phyloP scores from a whole-genome alignment of 2,113 vertebrate genomes.

The Silurus asotus region DNA sequence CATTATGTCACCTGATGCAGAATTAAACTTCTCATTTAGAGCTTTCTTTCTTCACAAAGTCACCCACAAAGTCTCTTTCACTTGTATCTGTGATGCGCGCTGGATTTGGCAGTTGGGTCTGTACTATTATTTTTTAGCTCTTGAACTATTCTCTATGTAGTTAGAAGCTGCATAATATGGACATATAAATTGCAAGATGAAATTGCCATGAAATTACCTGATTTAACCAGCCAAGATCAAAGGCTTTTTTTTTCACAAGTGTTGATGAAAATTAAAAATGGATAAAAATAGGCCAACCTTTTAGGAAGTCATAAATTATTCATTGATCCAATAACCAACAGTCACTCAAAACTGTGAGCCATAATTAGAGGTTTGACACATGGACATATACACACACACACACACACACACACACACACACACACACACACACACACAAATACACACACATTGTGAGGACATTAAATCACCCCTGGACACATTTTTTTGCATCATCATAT shows the following conservation, averaged over 20 bases:
- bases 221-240: background rate
- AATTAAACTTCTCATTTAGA: conserved; percentile 32
- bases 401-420: background rate
- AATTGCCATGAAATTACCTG: conserved; percentile 30
- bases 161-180: background rate
- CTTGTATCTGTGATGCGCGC: conserved; percentile 7
- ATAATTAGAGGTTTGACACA: conserved; percentile 29
- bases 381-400: background rate
- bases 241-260: background rate
- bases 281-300: conserved; percentile 38
- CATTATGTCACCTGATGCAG: conserved; percentile 17
- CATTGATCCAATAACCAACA: conserved; percentile 27
- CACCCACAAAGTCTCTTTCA: conserved; percentile 18
- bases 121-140: background rate
- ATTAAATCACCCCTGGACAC: background rate
- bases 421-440: background rate
- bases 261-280: conserved; percentile 28
- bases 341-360: conserved; percentile 26
- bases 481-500: background rate
- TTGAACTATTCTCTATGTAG: background rate
- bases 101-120: conserved; percentile 14
- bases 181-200: conserved; percentile 6
- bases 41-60: conserved; percentile 29
- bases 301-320: conserved; percentile 35
- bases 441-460: background rate